Evolutionary conservation across 2,113 vertebrate species (phyloP).

Genomic region (Pica pica): DNA sequence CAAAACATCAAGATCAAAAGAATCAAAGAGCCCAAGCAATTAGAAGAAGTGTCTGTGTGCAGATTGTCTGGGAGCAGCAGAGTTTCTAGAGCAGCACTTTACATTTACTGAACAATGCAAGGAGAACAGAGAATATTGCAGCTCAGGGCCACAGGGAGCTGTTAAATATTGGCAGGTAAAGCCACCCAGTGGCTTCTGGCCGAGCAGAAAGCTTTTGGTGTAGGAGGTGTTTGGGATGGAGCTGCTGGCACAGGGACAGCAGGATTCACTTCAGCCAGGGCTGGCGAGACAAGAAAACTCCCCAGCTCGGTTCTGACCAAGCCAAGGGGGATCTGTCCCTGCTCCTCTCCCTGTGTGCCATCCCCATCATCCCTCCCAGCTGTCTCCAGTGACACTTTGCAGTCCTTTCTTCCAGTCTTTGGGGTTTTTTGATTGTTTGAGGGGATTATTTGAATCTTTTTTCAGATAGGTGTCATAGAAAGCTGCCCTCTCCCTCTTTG

Average conservation of each 20-base stretch:
- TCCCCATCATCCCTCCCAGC: neutral
- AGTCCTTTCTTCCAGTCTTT: neutral
- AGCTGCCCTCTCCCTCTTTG: neutral
- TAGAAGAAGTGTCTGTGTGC: neutral
- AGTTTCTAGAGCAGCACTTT: neutral
- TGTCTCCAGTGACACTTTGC: neutral
- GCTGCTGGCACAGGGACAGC: neutral
- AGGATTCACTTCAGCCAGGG: neutral
- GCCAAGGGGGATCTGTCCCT: neutral
- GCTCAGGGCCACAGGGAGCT: neutral
- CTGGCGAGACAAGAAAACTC: neutral
- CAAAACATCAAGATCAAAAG: neutral
- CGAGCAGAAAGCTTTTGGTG: neutral
- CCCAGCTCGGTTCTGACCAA: neutral
- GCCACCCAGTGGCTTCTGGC: neutral
- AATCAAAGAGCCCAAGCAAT: neutral
- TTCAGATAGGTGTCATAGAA: neutral
- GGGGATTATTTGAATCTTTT: neutral
- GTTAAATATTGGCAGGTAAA: neutral
- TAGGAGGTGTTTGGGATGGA: neutral
- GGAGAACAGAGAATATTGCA: neutral
- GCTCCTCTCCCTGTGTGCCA: neutral
- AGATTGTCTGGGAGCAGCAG: neutral
- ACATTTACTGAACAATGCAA: neutral
- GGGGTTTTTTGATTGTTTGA: neutral